Evolutionary conservation across 2,888 invertebrate species (phyloP).

Genomic region (Callyntrura guangdongensis): DNA sequence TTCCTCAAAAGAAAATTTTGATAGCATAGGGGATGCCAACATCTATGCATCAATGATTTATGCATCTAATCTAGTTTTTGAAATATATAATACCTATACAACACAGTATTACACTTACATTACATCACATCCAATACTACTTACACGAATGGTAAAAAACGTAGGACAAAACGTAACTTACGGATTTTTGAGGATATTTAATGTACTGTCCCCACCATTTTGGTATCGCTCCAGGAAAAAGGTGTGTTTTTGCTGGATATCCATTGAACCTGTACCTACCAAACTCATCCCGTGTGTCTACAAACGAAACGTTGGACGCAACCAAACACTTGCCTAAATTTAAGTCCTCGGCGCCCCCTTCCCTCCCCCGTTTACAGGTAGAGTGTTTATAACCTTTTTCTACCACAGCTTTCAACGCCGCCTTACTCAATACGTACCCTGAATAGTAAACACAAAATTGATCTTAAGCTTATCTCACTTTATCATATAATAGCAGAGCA

Average conservation of each 20-base stretch:
- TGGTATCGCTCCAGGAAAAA: conserved; percentile 94
- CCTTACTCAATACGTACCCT: conserved; percentile 96
- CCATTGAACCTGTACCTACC: conserved; percentile 97
- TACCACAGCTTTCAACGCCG: conserved; percentile 92
- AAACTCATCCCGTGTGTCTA: conserved; percentile 93
- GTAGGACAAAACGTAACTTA: conserved; percentile 86
- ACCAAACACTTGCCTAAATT: conserved; percentile 95
- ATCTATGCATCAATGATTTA: no score
- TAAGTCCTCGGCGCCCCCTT: conserved; percentile 94
- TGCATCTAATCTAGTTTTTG: no score
- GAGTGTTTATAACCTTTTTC: conserved; percentile 90
- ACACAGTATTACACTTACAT: no score
- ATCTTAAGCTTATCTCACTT: no score
- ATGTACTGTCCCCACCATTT: conserved; percentile 98
- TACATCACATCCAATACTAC: no score
- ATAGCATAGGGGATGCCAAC: no score
- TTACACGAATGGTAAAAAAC: no score
- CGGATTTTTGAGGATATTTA: conserved; percentile 95
- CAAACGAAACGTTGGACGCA: conserved; percentile 93
- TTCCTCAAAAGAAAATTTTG: no score
- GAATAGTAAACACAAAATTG: neutral
- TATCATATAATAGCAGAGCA: no score
- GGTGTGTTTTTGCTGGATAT: conserved; percentile 95
- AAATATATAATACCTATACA: no score
- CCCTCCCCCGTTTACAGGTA: conserved; percentile 89